Percentiles rank a stretch among this genome's conserved stretches.
Evolutionary conservation across 2,797 vertebrate species (phyloP).

Genomic region (Phalanger gymnotis): DNA sequence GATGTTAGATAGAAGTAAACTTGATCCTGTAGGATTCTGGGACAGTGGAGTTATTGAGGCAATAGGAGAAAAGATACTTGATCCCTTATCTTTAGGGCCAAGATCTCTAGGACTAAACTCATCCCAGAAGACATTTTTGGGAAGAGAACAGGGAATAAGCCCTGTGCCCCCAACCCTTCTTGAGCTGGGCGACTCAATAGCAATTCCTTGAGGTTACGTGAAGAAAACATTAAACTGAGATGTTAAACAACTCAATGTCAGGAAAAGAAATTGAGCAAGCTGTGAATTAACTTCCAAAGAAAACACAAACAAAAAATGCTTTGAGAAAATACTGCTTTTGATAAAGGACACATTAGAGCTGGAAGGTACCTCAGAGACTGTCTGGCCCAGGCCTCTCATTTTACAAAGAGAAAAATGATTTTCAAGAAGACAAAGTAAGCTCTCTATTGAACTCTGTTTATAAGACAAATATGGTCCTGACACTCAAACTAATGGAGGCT

Average conservation of each 20-base stretch:
- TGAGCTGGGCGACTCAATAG: neutral
- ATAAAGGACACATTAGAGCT: neutral
- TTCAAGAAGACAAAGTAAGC: neutral
- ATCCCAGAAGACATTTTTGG: neutral
- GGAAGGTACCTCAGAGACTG: neutral
- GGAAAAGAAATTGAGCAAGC: neutral
- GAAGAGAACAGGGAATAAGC: neutral
- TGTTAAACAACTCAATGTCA: neutral
- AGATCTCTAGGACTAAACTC: neutral
- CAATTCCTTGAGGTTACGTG: neutral
- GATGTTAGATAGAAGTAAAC: neutral
- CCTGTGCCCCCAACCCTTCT: neutral
- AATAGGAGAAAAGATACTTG: neutral
- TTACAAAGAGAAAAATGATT: neutral
- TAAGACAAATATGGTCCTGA: neutral
- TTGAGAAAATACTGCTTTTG: neutral
- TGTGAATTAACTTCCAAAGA: neutral
- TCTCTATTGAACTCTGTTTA: neutral
- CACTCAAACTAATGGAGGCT: neutral
- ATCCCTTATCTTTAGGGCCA: neutral
- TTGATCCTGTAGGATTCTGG: neutral
- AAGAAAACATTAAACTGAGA: neutral
- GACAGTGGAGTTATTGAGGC: neutral
- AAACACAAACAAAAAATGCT: neutral
- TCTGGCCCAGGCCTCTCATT: neutral